phyloP scores from a whole-genome alignment of 2,797 vertebrate genomes.

The Babyrousa celebensis region DNA sequence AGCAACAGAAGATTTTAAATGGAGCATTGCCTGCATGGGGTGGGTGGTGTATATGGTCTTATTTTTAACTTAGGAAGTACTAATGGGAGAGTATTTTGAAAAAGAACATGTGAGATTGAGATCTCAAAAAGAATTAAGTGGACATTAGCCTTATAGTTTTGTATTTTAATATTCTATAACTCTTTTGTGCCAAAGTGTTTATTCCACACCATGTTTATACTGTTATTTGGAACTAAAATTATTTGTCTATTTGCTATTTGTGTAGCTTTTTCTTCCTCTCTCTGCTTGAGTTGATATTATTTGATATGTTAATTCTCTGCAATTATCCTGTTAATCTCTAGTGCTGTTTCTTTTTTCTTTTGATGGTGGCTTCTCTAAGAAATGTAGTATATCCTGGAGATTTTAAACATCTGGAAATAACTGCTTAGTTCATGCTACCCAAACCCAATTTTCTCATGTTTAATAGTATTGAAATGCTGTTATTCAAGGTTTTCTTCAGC shows the following conservation, averaged over 20 bases:
- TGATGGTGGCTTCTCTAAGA: constrained; percentile 21
- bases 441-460: background rate
- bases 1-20: background rate
- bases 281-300: constrained; percentile 39
- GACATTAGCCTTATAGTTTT: background rate
- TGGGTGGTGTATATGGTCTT: background rate
- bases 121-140: background rate
- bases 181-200: background rate
- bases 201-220: background rate
- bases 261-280: background rate
- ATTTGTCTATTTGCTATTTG: background rate
- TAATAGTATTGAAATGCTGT: constrained; percentile 25
- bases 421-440: background rate
- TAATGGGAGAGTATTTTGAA: background rate
- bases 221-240: constrained; percentile 47
- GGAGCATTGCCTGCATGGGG: background rate
- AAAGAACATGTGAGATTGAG: background rate
- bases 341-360: constrained; percentile 1
- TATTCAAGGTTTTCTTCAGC: constrained; percentile 8
- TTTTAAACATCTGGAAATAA: constrained; percentile 73
- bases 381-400: background rate
- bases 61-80: constrained; percentile 63
- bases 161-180: constrained; percentile 39
- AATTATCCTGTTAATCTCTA: constrained; percentile 5
- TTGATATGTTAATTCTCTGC: background rate